Evolutionary conservation across 2,113 vertebrate species (phyloP).

Genomic region (Pterophyllum scalare): DNA sequence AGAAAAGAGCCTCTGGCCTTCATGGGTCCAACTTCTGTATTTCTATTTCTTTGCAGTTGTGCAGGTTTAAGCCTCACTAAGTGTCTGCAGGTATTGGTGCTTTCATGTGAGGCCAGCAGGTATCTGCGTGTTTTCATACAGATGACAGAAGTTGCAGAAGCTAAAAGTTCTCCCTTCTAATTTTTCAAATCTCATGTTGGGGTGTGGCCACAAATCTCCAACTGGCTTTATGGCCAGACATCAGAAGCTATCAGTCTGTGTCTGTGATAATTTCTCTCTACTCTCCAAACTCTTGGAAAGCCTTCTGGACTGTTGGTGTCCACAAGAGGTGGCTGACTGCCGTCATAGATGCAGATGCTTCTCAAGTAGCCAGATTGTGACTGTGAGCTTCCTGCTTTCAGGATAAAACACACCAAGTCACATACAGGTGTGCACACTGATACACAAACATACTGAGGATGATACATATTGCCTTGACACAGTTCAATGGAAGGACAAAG

Average conservation of each 20-base stretch:
- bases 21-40: background rate
- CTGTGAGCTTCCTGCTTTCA: conserved; percentile 30
- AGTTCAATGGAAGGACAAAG: background rate
- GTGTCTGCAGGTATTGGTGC: conserved; percentile 3
- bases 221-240: conserved; percentile 51
- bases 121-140: background rate
- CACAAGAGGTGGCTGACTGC: conserved; percentile 56
- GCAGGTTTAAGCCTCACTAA: background rate
- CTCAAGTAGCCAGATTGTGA: conserved; percentile 47
- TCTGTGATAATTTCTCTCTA: conserved; percentile 29
- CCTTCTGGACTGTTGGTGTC: conserved; percentile 33
- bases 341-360: conserved; percentile 51
- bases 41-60: background rate
- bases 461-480: background rate
- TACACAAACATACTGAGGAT: background rate
- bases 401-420: background rate
- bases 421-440: background rate
- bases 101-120: background rate
- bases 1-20: conserved; percentile 30
- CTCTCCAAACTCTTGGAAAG: conserved; percentile 49
- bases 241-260: conserved; percentile 50
- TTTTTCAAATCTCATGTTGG: conserved; percentile 27
- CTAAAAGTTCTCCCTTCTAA: conserved; percentile 8
- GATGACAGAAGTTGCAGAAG: conserved; percentile 27
- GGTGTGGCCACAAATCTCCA: conserved; percentile 38